Evolutionary conservation across 2,797 vertebrate genomes (phyloP).

Genomic region (Eremophila alpestris): DNA sequence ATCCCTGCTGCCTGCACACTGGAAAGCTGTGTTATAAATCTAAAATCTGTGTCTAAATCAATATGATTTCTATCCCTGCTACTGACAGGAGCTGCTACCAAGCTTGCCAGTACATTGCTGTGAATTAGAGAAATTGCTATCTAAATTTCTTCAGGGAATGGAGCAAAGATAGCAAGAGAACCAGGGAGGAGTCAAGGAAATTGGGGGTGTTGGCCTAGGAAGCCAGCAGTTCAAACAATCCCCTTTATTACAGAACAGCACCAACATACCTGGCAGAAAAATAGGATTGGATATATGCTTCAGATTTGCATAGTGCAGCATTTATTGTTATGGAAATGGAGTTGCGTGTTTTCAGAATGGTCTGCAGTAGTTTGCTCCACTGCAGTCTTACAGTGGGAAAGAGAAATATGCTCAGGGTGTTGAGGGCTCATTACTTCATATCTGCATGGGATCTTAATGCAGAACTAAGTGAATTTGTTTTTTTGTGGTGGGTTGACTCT

Average conservation of each 20-base stretch:
- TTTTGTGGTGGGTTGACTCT: background rate
- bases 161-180: background rate
- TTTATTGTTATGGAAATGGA: background rate
- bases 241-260: background rate
- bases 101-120: background rate
- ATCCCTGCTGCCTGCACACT: background rate
- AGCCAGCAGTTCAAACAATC: background rate
- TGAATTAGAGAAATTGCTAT: background rate
- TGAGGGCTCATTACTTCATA: background rate
- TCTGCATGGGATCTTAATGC: background rate
- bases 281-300: background rate
- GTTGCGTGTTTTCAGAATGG: background rate
- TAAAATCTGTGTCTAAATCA: background rate
- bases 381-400: background rate
- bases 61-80: background rate
- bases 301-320: background rate
- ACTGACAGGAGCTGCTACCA: background rate
- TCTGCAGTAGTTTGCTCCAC: background rate
- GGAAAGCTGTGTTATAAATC: background rate
- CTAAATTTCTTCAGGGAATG: background rate
- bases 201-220: background rate
- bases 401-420: background rate
- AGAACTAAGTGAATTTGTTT: background rate
- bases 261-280: background rate
- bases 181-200: background rate